Percentiles rank a stretch among this genome's conserved stretches.
Evolutionary conservation across 2,797 vertebrate genomes (phyloP).

Genomic region (Telmatherina bonti): DNA sequence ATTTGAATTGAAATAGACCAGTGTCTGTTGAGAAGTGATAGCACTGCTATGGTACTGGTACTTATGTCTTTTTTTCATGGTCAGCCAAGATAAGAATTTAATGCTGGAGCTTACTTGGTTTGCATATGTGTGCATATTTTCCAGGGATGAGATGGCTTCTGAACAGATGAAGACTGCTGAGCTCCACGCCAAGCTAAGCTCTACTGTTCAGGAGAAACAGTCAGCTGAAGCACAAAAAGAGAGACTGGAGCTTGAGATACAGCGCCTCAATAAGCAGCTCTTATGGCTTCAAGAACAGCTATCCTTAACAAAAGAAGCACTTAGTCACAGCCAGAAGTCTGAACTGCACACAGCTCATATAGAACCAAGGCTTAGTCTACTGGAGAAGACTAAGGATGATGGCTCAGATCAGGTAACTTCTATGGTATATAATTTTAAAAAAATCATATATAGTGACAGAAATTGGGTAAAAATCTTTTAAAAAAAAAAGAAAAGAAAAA

Average conservation of each 20-base stretch:
- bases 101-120: conserved; percentile 14
- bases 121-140: conserved; percentile 38
- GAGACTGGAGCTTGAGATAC: conserved; percentile 70
- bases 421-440: background rate
- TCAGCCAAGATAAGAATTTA: background rate
- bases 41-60: background rate
- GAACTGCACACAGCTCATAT: conserved; percentile 22
- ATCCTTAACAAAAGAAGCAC: conserved; percentile 59
- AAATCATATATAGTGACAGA: no score
- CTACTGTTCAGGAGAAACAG: conserved; percentile 70
- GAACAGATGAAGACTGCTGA: conserved; percentile 70
- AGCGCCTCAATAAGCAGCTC: conserved; percentile 65
- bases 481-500: no score
- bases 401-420: conserved; percentile 80
- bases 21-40: conserved; percentile 6
- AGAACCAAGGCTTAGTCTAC: conserved; percentile 51
- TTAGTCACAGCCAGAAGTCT: conserved; percentile 39
- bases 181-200: conserved; percentile 74
- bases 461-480: no score
- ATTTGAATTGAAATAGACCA: conserved; percentile 3
- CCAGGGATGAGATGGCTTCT: conserved; percentile 77
- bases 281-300: conserved; percentile 66
- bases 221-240: conserved; percentile 68
- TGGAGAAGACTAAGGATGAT: conserved; percentile 68
- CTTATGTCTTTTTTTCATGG: background rate